phyloP scores from a whole-genome alignment of 23 tunicate species.

The Phallusia fumigata region DNA sequence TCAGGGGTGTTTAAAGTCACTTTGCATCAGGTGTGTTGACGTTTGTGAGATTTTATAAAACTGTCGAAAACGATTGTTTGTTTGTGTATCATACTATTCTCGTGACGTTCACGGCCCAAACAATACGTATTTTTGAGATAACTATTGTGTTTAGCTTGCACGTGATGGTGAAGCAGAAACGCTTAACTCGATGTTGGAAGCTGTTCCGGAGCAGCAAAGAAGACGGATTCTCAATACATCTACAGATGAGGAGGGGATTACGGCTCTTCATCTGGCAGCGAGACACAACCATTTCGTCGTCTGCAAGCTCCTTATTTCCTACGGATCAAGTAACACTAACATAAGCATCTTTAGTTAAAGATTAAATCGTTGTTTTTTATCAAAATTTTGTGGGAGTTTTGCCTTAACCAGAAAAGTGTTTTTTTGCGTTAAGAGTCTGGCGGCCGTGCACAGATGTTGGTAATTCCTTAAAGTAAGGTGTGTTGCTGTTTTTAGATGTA shows the following conservation, averaged over 20 bases:
- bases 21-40: constrained; percentile 45
- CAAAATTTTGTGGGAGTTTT: too few relatives aligned
- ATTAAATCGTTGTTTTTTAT: too few relatives aligned
- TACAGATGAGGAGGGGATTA: constrained; percentile 72
- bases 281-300: constrained; percentile 74
- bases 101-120: too few relatives aligned
- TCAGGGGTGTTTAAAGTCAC: constrained; percentile 73
- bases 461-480: too few relatives aligned
- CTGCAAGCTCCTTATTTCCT: constrained; percentile 57
- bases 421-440: too few relatives aligned
- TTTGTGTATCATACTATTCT: too few relatives aligned
- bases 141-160: constrained; percentile 58
- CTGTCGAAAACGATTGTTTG: too few relatives aligned
- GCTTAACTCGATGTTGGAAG: constrained; percentile 34
- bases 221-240: constrained; percentile 63
- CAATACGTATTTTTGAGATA: too few relatives aligned
- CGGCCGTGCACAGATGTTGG: too few relatives aligned
- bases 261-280: constrained; percentile 80
- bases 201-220: constrained; percentile 38
- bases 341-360: too few relatives aligned
- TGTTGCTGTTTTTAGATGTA: constrained; percentile 1
- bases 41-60: too few relatives aligned
- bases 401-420: too few relatives aligned
- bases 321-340: constrained; percentile 60
- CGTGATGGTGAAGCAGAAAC: constrained; percentile 72